Percentiles rank a stretch among this genome's conserved stretches.
These are phyloP conservation scores for Drosophila rellima DNA, from an alignment of 2,888 invertebrate genomes.

Conservation along the genomic window DNA sequence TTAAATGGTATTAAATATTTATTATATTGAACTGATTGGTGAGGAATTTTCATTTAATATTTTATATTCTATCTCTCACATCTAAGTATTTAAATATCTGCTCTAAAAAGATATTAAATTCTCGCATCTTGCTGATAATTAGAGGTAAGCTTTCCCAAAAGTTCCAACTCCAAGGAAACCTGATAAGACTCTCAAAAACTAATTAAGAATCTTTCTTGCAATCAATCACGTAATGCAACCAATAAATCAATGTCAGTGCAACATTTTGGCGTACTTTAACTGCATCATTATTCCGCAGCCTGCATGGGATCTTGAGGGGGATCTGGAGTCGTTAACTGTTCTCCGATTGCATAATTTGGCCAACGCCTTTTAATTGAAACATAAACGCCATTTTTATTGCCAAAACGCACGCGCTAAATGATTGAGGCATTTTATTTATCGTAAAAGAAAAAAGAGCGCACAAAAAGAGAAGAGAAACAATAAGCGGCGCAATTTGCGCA, in stretches of 20 bases:
- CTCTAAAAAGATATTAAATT: too few relatives aligned
- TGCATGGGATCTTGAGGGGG: background rate
- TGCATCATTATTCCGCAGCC: background rate
- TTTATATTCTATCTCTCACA: too few relatives aligned
- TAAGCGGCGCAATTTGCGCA: constrained; percentile 64
- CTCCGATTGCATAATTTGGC: constrained; percentile 52
- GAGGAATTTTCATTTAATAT: too few relatives aligned
- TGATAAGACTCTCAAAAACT: background rate
- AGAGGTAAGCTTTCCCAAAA: too few relatives aligned
- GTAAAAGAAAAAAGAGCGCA: constrained; percentile 25
- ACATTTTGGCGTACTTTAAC: constrained; percentile 2
- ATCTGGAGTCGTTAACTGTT: constrained; percentile 24
- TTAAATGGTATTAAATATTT: too few relatives aligned
- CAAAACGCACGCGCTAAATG: constrained; percentile 74
- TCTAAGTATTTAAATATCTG: too few relatives aligned
- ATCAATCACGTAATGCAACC: background rate
- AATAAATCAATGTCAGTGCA: constrained; percentile 8
- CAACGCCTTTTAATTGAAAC: constrained; percentile 72
- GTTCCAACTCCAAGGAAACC: background rate
- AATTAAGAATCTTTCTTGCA: background rate
- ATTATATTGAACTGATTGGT: too few relatives aligned
- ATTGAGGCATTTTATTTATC: constrained; percentile 67
- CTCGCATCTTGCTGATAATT: too few relatives aligned
- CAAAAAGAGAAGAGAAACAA: background rate
- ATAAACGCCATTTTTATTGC: constrained; percentile 75